Base-by-base conservation (phyloP, 2,888 invertebrate genomes). In the Ophion slaviceki region DNA sequence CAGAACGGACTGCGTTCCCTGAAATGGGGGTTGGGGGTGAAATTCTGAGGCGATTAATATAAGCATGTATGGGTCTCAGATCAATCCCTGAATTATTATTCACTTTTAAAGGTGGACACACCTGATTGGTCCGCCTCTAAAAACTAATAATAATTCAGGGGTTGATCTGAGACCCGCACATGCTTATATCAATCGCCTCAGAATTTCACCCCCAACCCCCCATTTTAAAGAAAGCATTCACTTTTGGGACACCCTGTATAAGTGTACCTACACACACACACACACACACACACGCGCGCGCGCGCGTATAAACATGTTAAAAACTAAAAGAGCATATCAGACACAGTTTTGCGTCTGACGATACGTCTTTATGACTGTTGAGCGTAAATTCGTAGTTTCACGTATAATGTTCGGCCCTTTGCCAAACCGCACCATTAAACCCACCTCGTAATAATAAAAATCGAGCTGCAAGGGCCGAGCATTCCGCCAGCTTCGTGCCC, bases 341-440 rank as follows among this genome's bases (percentile, higher is more conserved):
- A 20, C 64, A 66, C 32, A 32, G 76, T 53, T 53, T 32, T 5
- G 32, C n/a, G 2, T 20, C n/a, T 0, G 10, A 53, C 11, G 28
- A 66, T 66, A 66, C 53, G 76, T 53, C 76, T 62, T 76, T 66
- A 10, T 32, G 32, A 20, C 7, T 53, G 20, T 45, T 1, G 10
- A 4, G 1, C 20, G 32, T 0, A 74, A 78, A 72, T 81, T 75
- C 64, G 81, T 81, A 81, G 82, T 85, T 85, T 79, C 79, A 47
- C 75, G 75, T 79, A 82, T 82, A 85, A 82, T 79, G 82, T 82
- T 82, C 78, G 82, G 85, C 78, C 81, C 64, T 82, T 85, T 82
- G 78, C 85, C 82, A 79, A 85, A 85, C 82, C 85, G 79, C 85
- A 80, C 85, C 85, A 85, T 85, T 85, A 85, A 85, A 85, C 82